Base-by-base conservation (phyloP, 2,888 invertebrate species). In the Cylloceria caligata region DNA sequence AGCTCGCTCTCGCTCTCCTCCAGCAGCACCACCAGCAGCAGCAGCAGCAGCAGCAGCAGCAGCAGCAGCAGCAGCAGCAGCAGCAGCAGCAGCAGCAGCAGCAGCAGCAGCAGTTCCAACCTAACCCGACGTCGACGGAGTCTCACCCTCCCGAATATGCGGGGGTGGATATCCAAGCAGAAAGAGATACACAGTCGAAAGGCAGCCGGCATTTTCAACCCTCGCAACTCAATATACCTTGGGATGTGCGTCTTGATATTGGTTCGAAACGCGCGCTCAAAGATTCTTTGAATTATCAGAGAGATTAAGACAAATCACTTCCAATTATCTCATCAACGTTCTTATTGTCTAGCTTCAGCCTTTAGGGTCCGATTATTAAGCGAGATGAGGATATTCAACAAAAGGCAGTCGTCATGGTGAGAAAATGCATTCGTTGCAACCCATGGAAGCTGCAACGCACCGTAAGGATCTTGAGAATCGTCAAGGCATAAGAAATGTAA, bases 271-370 rank as follows among this genome's bases (percentile, higher is more conserved):
- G 49, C 21, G 49, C 49, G 21, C 49, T 21, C 1, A 13, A 52
- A 71, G 42, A 57, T 57, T 34, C 3, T 7, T 19, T n/a, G 52
- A 69, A 42, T 13, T 39, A 42, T 52, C 69, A 13, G 7, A 42
- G 27, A 34, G 73, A 85, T 80, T 84, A 82, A 84, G 81, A 84
- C 80, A 85, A 83, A 82, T 80, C 85, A 62, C 42, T 69, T 60
- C 74, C 81, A 83, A 85, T 62, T 80, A 72, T 82, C 62, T 55
- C 49, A n/a, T 1, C 49, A 49, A 21, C 21, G 9, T 49, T 21
- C 19, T 7, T 49, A n/a, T n/a, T n/a, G n/a, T n/a, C n/a, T n/a
- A n/a, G n/a, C n/a, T n/a, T n/a, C n/a, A n/a, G n/a, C n/a, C n/a
- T n/a, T 19, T 2, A 11, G 9, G 16, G 6, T 60, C 11, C 60